A percentile compares a stretch with the other conserved stretches of the same genome.
These are phyloP conservation scores for human DNA, from an alignment of 2,113 vertebrate species.

Conservation along the genomic window GRCh38 chr17:10363001-10363500, in stretches of 20 bases:
- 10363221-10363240: no score
- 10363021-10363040: not conserved
- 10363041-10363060: not conserved
- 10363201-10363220: no score
- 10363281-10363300: no score
- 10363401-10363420: not conserved
- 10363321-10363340: no score
- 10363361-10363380: not conserved
- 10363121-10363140: not conserved
- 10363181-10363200: not conserved
- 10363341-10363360: not conserved
- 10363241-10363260: no score
- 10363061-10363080: not conserved
- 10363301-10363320: no score
- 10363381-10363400: not conserved
- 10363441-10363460: not conserved
- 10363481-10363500: fast-evolving
- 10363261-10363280: no score
- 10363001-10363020: not conserved
- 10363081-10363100: not conserved
- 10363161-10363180: not conserved
- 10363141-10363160: not conserved
- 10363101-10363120: not conserved
- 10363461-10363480: not conserved
- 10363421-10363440: not conserved